phyloP scores from a whole-genome alignment of 1,140 invertebrate genomes.

The Dendroctonus ponderosae region DNA sequence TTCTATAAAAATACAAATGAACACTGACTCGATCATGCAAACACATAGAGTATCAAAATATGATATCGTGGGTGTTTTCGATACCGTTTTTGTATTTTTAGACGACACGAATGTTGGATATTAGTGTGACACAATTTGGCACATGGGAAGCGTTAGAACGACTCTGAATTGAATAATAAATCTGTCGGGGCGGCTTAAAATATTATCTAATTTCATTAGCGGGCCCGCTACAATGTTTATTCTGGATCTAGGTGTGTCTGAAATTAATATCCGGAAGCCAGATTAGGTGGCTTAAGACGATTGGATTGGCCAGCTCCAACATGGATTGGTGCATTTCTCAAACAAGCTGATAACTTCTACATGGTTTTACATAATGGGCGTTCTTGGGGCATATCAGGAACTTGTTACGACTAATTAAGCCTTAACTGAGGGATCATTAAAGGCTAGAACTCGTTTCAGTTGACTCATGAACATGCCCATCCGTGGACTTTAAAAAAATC shows the following conservation, averaged over 20 bases:
- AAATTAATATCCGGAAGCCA: too few relatives aligned
- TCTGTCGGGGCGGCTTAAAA: conserved; percentile 12
- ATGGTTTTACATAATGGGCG: too few relatives aligned
- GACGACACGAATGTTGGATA: conserved; percentile 29
- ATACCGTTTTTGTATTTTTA: conserved; percentile 20
- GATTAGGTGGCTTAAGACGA: too few relatives aligned
- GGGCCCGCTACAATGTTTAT: conserved; percentile 9
- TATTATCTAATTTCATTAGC: conserved; percentile 15
- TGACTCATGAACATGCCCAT: too few relatives aligned
- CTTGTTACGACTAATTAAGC: too few relatives aligned
- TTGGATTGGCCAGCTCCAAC: too few relatives aligned
- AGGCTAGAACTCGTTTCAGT: too few relatives aligned
- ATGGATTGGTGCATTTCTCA: too few relatives aligned
- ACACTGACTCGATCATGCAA: background rate
- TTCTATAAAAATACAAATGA: conserved; percentile 1
- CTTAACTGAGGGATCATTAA: too few relatives aligned
- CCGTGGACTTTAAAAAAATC: background rate
- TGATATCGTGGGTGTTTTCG: conserved; percentile 23
- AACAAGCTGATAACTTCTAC: too few relatives aligned
- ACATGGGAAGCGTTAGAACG: conserved; percentile 14
- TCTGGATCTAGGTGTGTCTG: conserved; percentile 6
- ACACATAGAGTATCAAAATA: conserved; percentile 15
- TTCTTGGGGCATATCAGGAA: too few relatives aligned
- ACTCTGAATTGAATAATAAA: conserved; percentile 26
- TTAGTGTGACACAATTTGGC: conserved; percentile 29